Conservation (phyloP, 2,113 vertebrate species). For the Tragelaphus scriptus region DNA sequence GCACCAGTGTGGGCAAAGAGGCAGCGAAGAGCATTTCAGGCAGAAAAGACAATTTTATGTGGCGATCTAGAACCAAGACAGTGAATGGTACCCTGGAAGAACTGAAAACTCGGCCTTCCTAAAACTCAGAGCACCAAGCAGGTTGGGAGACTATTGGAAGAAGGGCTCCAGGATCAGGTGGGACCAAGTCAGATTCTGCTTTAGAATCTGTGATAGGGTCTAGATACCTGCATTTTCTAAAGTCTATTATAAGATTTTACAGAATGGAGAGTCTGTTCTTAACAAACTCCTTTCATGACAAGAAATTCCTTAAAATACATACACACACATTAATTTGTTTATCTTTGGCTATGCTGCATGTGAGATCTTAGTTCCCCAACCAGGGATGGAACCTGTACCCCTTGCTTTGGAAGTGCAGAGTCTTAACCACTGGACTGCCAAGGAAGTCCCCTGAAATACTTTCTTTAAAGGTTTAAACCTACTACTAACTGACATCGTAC, state of each 20-base stretch:
- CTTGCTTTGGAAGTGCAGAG: neutral
- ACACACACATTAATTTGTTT: neutral
- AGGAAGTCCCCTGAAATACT: neutral
- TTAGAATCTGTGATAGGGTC: neutral
- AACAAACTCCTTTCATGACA: neutral
- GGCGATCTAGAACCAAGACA: neutral
- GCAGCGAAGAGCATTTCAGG: neutral
- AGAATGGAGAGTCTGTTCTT: neutral
- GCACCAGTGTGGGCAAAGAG: no score
- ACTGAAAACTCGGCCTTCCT: neutral
- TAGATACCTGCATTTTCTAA: neutral
- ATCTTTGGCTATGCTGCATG: neutral
- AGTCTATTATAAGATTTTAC: neutral
- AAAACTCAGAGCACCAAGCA: neutral
- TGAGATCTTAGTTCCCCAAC: neutral
- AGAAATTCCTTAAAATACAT: neutral
- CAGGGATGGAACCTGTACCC: neutral
- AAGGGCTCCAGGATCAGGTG: neutral
- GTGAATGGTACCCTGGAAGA: neutral
- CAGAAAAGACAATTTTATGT: neutral
- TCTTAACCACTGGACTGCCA: neutral
- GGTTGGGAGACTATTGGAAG: neutral
- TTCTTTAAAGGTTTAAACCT: neutral
- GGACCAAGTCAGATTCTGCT: neutral
- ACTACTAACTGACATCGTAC: neutral